phyloP scores from a whole-genome alignment of 2,888 invertebrate genomes.

The Aphelenchoides bicaudatus region DNA sequence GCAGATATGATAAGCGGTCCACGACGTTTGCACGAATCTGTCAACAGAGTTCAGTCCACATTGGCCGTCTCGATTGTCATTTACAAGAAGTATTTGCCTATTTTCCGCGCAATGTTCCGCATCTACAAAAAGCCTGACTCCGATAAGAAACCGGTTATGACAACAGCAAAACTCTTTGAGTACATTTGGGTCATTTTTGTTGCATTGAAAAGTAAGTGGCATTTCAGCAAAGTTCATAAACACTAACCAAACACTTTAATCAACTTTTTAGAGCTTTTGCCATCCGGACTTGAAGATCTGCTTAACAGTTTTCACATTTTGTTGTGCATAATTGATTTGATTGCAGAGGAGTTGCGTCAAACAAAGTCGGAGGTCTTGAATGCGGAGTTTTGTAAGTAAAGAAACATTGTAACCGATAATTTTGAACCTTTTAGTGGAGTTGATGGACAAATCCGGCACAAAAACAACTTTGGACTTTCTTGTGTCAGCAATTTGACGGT shows the following conservation, averaged over 20 bases:
- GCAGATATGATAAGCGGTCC: conserved; percentile 86
- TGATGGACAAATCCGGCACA: conserved; percentile 6
- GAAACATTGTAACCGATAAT: conserved; percentile 9
- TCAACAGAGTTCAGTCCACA: conserved; percentile 76
- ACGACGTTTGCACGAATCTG: conserved; percentile 76
- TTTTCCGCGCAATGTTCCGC: conserved; percentile 79
- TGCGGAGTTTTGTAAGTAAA: conserved; percentile 35
- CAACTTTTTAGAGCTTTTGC: conserved; percentile 36
- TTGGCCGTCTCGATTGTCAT: conserved; percentile 90
- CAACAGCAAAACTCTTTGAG: conserved; percentile 40
- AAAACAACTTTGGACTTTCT: conserved; percentile 20
- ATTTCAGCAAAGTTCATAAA: not conserved
- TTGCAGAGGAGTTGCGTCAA: conserved; percentile 81
- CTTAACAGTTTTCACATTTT: conserved; percentile 89
- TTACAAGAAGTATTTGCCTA: conserved; percentile 83
- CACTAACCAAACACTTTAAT: conserved; percentile 11
- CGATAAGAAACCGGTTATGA: not conserved
- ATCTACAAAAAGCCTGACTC: not conserved
- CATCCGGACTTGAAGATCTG: conserved; percentile 75
- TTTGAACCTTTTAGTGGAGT: conserved; percentile 2
- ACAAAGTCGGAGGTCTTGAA: conserved; percentile 36
- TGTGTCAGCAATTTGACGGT: conserved; percentile 77
- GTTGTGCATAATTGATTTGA: conserved; percentile 82
- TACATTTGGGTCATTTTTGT: conserved; percentile 39
- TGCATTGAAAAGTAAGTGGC: conserved; percentile 36